Evolutionary conservation across 2,113 vertebrate species (phyloP).

Genomic region (Dicerorhinus sumatrensis): DNA sequence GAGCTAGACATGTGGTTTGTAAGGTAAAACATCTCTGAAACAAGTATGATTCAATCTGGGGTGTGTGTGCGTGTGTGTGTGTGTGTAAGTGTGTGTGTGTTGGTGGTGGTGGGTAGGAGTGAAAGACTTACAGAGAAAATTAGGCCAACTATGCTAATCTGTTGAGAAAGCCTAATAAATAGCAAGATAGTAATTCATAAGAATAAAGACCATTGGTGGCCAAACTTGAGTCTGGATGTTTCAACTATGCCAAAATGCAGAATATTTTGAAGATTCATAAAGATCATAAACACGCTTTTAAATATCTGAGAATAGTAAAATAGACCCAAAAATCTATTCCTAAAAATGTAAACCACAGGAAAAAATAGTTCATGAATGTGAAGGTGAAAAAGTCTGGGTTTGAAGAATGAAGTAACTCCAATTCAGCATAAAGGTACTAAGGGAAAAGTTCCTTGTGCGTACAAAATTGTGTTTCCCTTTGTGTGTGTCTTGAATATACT

Average conservation of each 20-base stretch:
- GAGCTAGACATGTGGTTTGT: background rate
- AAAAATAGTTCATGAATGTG: background rate
- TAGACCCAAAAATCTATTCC: background rate
- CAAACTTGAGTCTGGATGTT: background rate
- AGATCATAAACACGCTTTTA: background rate
- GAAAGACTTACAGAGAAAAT: slow-evolving; percentile 12
- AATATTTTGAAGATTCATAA: background rate
- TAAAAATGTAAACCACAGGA: background rate
- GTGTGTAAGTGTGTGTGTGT: background rate
- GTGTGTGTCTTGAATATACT: background rate
- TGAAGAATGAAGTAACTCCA: background rate
- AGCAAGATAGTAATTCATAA: background rate
- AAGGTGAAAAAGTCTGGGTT: background rate
- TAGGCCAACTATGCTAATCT: background rate
- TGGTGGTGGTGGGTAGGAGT: background rate
- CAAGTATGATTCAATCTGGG: background rate
- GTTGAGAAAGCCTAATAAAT: background rate
- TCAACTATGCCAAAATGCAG: background rate
- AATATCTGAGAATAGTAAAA: background rate
- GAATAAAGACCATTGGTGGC: background rate
- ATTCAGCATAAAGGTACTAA: background rate
- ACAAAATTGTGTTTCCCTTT: background rate
- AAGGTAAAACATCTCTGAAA: background rate
- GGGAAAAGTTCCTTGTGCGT: background rate
- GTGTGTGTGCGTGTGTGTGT: background rate